Conservation (phyloP, 2,888 invertebrate species). For the Platerodrilus igneus region DNA sequence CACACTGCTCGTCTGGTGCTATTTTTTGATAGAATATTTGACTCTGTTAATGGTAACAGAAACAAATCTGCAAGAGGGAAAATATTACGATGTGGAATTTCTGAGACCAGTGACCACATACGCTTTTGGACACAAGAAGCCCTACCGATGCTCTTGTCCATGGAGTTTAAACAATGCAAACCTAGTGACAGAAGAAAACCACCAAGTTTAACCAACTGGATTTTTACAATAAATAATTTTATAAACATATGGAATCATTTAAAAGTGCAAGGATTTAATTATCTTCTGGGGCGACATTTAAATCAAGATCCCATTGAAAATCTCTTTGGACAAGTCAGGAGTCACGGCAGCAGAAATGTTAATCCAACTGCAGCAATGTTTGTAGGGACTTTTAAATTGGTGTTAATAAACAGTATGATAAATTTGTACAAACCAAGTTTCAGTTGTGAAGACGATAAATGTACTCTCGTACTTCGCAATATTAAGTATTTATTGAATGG, state of each 20-base stretch:
- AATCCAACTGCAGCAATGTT: constrained; percentile 3
- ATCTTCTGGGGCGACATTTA: constrained; percentile 1
- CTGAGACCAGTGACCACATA: not conserved
- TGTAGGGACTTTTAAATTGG: constrained; percentile 3
- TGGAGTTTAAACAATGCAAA: constrained; percentile 3
- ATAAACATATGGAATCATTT: constrained; percentile 4
- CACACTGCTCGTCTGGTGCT: no score
- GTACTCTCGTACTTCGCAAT: no score
- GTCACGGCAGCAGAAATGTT: not conserved
- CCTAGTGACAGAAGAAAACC: constrained; percentile 1
- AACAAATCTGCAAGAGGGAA: no score
- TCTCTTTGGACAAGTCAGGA: constrained; percentile 2
- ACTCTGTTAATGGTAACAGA: no score
- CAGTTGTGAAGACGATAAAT: no score
- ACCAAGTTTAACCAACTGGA: constrained; percentile 5
- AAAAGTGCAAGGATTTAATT: constrained; percentile 4
- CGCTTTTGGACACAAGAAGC: constrained; percentile 3
- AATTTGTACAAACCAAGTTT: constrained; percentile 6
- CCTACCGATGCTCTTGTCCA: constrained; percentile 1
- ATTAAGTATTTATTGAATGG: no score
- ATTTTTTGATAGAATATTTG: no score
- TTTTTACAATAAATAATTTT: constrained; percentile 4
- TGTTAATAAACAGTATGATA: not conserved
- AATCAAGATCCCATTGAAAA: constrained; percentile 5
- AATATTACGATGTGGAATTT: no score